These are phyloP conservation scores for Albula glossodonta DNA, from an alignment of 2,113 vertebrate genomes.

Conservation along the genomic window DNA sequence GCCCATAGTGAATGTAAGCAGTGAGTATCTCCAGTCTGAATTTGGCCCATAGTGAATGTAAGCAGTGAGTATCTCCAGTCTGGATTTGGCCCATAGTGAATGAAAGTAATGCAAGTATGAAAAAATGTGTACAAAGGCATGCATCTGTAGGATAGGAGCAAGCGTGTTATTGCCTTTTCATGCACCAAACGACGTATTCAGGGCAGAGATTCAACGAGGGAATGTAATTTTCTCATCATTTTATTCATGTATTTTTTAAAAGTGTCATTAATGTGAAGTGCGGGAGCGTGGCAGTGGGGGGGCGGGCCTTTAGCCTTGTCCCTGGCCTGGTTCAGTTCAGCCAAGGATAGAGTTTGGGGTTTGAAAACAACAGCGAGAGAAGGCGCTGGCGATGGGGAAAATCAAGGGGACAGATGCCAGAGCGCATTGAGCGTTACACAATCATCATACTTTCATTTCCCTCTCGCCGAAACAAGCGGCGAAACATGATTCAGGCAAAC, in stretches of 20 bases:
- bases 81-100: no score
- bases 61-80: no score
- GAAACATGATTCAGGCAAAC: constrained; percentile 3
- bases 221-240: not conserved
- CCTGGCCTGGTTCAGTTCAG: not conserved
- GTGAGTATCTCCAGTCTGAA: no score
- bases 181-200: constrained; percentile 2
- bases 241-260: not conserved
- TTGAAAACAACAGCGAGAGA: not conserved
- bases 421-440: not conserved
- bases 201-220: not conserved
- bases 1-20: no score
- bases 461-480: not conserved
- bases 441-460: constrained; percentile 1
- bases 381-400: not conserved
- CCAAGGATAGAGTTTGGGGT: not conserved
- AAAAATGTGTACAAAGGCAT: not conserved
- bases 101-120: no score
- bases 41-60: no score
- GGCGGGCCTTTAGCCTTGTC: not conserved
- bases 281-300: not conserved
- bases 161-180: not conserved
- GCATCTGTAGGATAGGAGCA: not conserved
- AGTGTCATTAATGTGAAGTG: not conserved
- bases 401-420: not conserved